Evolutionary conservation across 2,888 invertebrate genomes (phyloP).

Genomic region (Callosobruchus maculatus): DNA sequence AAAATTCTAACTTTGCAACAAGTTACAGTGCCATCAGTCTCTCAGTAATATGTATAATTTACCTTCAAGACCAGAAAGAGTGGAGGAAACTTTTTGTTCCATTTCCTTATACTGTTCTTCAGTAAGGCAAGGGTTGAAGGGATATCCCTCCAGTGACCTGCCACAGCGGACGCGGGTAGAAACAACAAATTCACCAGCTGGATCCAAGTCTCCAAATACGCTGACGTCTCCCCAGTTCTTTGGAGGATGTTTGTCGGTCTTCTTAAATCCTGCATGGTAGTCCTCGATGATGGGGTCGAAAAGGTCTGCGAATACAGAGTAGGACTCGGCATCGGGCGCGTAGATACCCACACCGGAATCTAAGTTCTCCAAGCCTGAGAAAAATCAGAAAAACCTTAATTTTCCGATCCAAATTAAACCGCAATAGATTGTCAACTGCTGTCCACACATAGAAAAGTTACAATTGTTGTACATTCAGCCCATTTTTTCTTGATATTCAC

Average conservation of each 20-base stretch:
- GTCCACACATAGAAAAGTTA: too few relatives aligned
- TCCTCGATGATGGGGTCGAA: conserved; percentile 98
- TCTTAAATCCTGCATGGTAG: conserved; percentile 94
- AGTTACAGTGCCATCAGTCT: too few relatives aligned
- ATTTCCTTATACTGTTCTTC: conserved; percentile 97
- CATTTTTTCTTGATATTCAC: too few relatives aligned
- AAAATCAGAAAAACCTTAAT: background rate
- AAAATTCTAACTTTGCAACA: too few relatives aligned
- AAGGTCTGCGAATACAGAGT: conserved; percentile 85
- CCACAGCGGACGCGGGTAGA: conserved; percentile 96
- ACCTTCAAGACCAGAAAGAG: conserved; percentile 71
- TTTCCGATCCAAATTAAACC: too few relatives aligned
- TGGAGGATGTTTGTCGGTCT: conserved; percentile 89
- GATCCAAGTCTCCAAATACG: conserved; percentile 89
- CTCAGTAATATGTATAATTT: too few relatives aligned
- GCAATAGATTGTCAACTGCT: too few relatives aligned
- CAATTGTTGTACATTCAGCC: too few relatives aligned
- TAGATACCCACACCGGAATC: conserved; percentile 97
- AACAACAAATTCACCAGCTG: conserved; percentile 84
- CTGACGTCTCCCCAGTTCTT: conserved; percentile 92
- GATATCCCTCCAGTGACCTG: conserved; percentile 90
- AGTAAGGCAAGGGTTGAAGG: conserved; percentile 96
- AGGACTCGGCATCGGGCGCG: conserved; percentile 95
- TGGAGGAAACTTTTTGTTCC: conserved; percentile 84
- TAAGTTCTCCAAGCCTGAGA: conserved; percentile 84